phyloP scores from a whole-genome alignment of 2,113 vertebrate species.

The Glaucomys volans region DNA sequence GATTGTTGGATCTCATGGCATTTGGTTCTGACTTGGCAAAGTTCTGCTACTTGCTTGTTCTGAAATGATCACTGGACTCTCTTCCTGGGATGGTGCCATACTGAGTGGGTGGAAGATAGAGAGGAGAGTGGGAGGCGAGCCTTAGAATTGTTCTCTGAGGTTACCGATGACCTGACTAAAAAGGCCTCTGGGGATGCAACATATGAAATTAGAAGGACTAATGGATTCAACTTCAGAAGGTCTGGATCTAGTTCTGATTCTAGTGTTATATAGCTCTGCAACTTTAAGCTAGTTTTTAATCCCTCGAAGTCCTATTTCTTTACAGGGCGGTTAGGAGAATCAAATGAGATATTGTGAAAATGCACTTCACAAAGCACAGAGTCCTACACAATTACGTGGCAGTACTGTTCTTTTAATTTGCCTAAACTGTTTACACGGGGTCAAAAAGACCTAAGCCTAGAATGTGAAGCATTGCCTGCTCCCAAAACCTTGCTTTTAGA shows the following conservation, averaged over 20 bases:
- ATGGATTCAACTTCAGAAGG: conserved; percentile 44
- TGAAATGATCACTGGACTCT: conserved; percentile 24
- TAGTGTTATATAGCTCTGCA: conserved; percentile 27
- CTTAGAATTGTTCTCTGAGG: conserved; percentile 30
- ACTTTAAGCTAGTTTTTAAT: conserved; percentile 49
- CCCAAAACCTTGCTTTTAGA: conserved; percentile 40
- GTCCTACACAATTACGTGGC: conserved; percentile 27
- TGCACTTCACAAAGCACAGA: conserved; percentile 28
- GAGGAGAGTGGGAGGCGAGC: neutral
- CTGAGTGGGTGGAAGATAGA: neutral
- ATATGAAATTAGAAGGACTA: conserved; percentile 33
- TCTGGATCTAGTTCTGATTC: conserved; percentile 18
- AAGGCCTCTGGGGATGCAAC: neutral
- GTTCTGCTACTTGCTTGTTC: conserved; percentile 45
- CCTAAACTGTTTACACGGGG: neutral
- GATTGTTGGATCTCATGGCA: conserved; percentile 1
- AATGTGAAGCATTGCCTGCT: conserved; percentile 9
- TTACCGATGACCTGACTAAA: conserved; percentile 7
- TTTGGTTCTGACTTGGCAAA: conserved; percentile 42
- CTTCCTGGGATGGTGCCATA: neutral
- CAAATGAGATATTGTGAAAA: conserved; percentile 48
- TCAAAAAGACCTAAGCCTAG: conserved; percentile 53
- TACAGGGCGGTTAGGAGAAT: conserved; percentile 36
- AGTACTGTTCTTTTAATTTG: conserved; percentile 52
- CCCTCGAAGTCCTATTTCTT: conserved; percentile 49